Evolutionary conservation across 2,888 invertebrate genomes (phyloP), one percentile per base, ranked within the genome.

Genomic region (Tachina lurida): DNA sequence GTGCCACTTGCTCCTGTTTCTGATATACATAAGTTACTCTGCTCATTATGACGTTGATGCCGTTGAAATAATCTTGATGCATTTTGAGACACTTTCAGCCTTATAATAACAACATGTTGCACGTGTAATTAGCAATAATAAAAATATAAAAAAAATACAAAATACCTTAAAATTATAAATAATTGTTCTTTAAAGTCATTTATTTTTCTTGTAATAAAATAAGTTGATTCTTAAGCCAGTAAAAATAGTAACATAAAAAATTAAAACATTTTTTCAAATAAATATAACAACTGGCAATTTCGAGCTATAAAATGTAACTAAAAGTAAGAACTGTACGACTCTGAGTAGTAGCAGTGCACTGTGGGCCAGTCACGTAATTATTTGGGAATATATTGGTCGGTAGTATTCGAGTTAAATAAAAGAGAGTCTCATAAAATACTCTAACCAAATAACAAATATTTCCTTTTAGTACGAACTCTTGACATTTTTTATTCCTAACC

Each of bases 11-110:
- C 43, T 56, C 22, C 39, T 41, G 58, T 19, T 62, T 10, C 19
- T 43, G 22, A 10, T 8, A 31, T 7, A 7, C 31, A 13, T 22
- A 56, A 3, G 15, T 41, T 9, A 15, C 8, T 10, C 22, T 71
- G 10, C 45, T 22, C 8, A 31, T 10, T n/a, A 1, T 31, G 10
- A 22, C 31, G 58, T 13, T 31, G 67, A 39, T 67, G 73, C 8
- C 12, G 65, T 4, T 39, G 17, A 54, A 31, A 65, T 45, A 17
- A 39, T 39, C 17, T 60, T 68, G 41, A 60, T 62, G 52, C 31
- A 58, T 52, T 78, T 70, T 70, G 70, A 56, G 63, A 77, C 54
- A 58, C 39, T 63, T 70, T 62, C 31, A 31, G 41, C 63, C 54
- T 70, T 19, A 17, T 49, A 60, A 68, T 49, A 49, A 62, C 58